These are phyloP conservation scores for Drosophila macrothrix DNA, from an alignment of 2,888 invertebrate species.

Conservation along the genomic window DNA sequence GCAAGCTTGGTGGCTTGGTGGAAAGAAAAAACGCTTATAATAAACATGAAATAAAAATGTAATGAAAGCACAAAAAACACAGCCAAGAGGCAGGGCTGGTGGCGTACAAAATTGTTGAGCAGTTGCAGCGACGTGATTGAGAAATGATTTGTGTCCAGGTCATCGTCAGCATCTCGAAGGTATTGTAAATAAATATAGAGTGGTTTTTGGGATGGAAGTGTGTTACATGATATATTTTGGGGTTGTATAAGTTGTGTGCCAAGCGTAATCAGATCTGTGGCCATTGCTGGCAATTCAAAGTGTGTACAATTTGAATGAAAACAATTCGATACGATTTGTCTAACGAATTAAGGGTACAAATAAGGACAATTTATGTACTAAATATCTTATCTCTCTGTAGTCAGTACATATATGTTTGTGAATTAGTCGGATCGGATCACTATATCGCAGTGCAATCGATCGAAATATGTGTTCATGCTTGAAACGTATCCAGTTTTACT, in stretches of 20 bases:
- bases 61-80: constrained; percentile 43
- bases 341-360: too few species aligned
- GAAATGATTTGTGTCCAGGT: constrained; percentile 61
- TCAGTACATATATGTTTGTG: too few species aligned
- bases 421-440: neutral
- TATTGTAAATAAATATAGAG: constrained; percentile 15
- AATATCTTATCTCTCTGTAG: neutral
- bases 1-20: constrained; percentile 13
- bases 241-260: neutral
- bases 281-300: neutral
- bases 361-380: neutral
- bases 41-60: constrained; percentile 66
- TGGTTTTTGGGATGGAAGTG: neutral
- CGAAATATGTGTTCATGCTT: neutral
- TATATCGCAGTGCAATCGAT: neutral
- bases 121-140: constrained; percentile 55
- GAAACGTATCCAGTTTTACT: neutral
- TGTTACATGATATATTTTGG: neutral
- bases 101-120: constrained; percentile 61
- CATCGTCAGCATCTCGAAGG: constrained; percentile 7
- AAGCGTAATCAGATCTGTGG: neutral
- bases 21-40: constrained; percentile 50
- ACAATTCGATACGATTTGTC: neutral
- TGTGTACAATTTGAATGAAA: neutral
- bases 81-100: neutral